phyloP scores from a whole-genome alignment of 2,113 vertebrate species.

The Cyanistes caeruleus region DNA sequence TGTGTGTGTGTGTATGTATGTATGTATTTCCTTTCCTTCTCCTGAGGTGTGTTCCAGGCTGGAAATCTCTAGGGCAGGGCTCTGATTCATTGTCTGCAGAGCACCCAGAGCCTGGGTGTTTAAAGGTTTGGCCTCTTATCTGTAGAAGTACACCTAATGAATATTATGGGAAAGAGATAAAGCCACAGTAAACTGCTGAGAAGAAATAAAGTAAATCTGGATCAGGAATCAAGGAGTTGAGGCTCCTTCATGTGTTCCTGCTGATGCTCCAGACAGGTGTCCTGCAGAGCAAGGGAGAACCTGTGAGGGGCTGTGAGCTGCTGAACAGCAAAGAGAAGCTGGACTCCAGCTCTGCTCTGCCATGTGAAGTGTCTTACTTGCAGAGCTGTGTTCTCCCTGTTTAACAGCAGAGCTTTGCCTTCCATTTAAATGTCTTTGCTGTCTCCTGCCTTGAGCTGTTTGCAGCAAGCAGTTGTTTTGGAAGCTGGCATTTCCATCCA shows the following conservation, averaged over 20 bases:
- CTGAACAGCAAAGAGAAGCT: neutral
- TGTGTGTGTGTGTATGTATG: no score
- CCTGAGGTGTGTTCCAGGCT: neutral
- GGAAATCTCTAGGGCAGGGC: neutral
- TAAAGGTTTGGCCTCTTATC: neutral
- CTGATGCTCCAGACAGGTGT: neutral
- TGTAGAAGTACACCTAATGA: neutral
- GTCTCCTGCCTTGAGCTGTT: neutral
- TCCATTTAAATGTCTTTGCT: neutral
- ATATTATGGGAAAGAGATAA: neutral
- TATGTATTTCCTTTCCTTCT: neutral
- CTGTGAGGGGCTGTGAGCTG: neutral
- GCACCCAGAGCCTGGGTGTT: neutral
- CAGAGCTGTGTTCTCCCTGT: neutral
- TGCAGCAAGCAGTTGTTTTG: neutral
- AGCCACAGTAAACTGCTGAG: neutral
- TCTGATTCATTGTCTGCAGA: neutral
- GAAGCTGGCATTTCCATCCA: neutral
- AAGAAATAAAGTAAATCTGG: neutral
- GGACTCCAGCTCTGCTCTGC: neutral
- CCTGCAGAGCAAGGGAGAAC: neutral
- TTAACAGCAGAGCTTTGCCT: neutral
- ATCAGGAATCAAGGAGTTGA: neutral
- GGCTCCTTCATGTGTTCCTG: neutral
- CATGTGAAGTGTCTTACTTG: fast-evolving